Percentiles rank a stretch among this genome's conserved stretches.
Conservation (phyloP, 1,140 invertebrate species). For the Drosophila sulfurigaster region DNA sequence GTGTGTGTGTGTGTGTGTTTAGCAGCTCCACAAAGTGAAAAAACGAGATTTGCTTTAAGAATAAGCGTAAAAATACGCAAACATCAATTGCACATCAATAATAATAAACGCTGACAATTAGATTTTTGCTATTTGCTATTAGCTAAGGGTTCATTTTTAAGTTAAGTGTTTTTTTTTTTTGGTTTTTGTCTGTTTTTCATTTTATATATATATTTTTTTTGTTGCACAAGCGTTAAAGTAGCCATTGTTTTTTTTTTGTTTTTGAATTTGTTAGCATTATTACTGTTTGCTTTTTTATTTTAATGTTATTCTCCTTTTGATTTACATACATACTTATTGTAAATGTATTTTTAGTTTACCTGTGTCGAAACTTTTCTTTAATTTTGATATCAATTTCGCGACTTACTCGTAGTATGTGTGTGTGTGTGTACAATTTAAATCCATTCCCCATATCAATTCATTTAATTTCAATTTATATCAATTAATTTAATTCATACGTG, state of each 20-base stretch:
- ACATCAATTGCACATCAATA: conserved; percentile 72
- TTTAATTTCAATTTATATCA: conserved; percentile 43
- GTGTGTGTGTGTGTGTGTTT: neutral
- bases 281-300: conserved; percentile 21
- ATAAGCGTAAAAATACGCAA: conserved; percentile 54
- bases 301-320: conserved; percentile 50
- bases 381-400: conserved; percentile 58
- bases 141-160: conserved; percentile 58
- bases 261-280: conserved; percentile 21
- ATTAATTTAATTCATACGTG: conserved; percentile 57
- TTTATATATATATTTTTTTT: conserved; percentile 27
- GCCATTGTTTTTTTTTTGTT: conserved; percentile 14
- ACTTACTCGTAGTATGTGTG: conserved; percentile 20
- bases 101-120: conserved; percentile 81
- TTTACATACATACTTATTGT: conserved; percentile 57
- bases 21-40: conserved; percentile 23
- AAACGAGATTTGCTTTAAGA: conserved; percentile 48
- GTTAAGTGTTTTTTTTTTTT: conserved; percentile 28
- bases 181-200: conserved; percentile 46
- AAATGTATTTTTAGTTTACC: conserved; percentile 69
- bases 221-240: conserved; percentile 42
- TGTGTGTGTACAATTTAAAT: conserved; percentile 32
- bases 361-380: conserved; percentile 67
- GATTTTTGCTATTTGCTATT: conserved; percentile 71
- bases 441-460: conserved; percentile 33